A percentile compares a stretch with the other conserved stretches of the same genome.
Conservation (phyloP, 2,113 vertebrate species). For the Sceloporus tristichus region DNA sequence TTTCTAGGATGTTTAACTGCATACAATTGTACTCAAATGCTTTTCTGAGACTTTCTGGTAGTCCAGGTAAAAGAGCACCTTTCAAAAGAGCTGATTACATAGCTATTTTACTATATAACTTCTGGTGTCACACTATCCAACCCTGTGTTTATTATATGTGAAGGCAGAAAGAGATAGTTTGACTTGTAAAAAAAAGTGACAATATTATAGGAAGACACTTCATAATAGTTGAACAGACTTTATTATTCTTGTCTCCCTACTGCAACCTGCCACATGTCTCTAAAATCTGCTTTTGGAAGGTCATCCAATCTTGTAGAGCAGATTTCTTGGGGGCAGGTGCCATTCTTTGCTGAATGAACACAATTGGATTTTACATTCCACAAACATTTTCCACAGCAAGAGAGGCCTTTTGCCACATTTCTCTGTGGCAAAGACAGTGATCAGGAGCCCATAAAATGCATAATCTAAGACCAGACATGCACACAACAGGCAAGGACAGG, state of each 20-base stretch:
- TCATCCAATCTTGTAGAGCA: neutral
- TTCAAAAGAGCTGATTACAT: neutral
- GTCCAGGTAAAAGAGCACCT: neutral
- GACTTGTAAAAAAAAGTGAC: neutral
- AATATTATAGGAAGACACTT: neutral
- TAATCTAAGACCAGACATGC: neutral
- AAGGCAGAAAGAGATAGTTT: neutral
- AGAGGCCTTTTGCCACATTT: neutral
- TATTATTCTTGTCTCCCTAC: neutral
- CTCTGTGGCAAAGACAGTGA: neutral
- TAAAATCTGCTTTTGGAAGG: neutral
- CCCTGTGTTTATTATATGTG: neutral
- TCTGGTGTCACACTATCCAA: too few relatives aligned
- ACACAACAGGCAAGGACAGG: neutral
- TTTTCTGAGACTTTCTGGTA: slow-evolving; percentile 27
- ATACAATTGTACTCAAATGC: neutral
- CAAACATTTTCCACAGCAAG: neutral
- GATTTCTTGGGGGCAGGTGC: neutral
- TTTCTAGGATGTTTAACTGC: neutral
- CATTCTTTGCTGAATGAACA: neutral
- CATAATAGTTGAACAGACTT: neutral
- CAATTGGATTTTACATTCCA: neutral
- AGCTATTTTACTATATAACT: neutral
- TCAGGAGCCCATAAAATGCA: neutral
- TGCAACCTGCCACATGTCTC: too few relatives aligned